Evolutionary conservation across 2,888 invertebrate genomes (phyloP).

Genomic region (Subacronicta megacephala): DNA sequence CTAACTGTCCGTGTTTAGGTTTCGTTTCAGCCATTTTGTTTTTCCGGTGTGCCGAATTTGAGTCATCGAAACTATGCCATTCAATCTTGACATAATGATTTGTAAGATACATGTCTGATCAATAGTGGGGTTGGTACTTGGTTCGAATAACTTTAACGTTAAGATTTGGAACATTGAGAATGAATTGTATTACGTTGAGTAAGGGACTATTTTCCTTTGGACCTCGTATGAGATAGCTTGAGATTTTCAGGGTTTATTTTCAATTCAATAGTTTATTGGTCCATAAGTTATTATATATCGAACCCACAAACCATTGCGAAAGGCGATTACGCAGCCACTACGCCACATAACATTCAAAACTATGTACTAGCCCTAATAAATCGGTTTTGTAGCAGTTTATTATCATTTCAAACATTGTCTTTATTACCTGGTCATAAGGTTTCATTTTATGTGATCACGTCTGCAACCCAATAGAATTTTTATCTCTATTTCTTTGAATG

Average conservation of each 20-base stretch:
- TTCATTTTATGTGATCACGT: slow-evolving; percentile 42
- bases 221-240: too few species aligned
- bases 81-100: slow-evolving; percentile 16
- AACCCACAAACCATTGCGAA: too few species aligned
- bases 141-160: neutral
- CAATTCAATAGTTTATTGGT: too few species aligned
- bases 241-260: too few species aligned
- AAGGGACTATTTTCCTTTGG: too few species aligned
- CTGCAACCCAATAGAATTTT: slow-evolving; percentile 51
- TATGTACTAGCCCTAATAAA: slow-evolving; percentile 32
- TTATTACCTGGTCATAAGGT: slow-evolving; percentile 59
- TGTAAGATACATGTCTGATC: slow-evolving; percentile 2
- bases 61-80: neutral
- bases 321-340: too few species aligned
- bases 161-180: too few species aligned
- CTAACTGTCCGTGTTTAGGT: slow-evolving; percentile 26
- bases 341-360: slow-evolving; percentile 27
- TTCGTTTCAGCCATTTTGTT: slow-evolving; percentile 33
- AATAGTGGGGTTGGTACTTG: neutral
- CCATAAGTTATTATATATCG: too few species aligned
- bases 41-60: slow-evolving; percentile 32
- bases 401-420: slow-evolving; percentile 60
- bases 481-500: slow-evolving; percentile 54
- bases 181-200: too few species aligned
- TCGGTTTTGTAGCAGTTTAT: slow-evolving; percentile 54